Evolutionary conservation across 2,797 vertebrate genomes (phyloP), one percentile per base, ranked within the genome.

Genomic region (Falco berigora): DNA sequence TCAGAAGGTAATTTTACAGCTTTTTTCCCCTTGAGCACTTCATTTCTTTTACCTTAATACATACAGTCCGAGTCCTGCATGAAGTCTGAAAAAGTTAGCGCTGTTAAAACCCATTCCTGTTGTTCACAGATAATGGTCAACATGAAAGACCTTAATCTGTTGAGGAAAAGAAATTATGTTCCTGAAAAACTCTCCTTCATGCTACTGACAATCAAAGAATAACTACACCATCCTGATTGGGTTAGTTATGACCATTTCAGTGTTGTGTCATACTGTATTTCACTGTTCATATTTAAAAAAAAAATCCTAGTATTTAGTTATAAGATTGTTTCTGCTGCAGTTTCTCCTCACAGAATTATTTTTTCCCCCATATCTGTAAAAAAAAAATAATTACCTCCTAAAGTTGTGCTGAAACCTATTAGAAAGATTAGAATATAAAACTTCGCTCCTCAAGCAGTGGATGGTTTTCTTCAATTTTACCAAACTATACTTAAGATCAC

Each of bases 361-460:
- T 49, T 52, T 55, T 1, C 2, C 8, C 4, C 28, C 3, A 1
- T 20, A 38, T 28, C 32, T 27, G 2, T 68, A 47, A 63, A 53
- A 59, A 59, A 74, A 62, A 23, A 8, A 40, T 36, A 40, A 32
- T 79, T 69, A 66, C 52, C 28, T 58, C 34, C 16, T 64, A 72
- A 72, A 52, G 63, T 2, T 30, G 58, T 27, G 50, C 32, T 34
- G 64, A 85, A 77, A 63, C 2, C 27, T 71, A 61, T 8, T 75
- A 64, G 14, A 85, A 87, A 69, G 17, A 49, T 62, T 73, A 61
- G 8, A 66, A 13, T 18, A 71, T 16, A 59, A 64, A 85, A 67
- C 8, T 44, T 46, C 14, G 18, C 6, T 73, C 30, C 28, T 76
- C 55, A 89, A 91, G 47, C 15, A 92, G 58, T 4, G 18, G 4